Conservation (phyloP, 2,113 vertebrate genomes). For the Aleadryas rufinucha region DNA sequence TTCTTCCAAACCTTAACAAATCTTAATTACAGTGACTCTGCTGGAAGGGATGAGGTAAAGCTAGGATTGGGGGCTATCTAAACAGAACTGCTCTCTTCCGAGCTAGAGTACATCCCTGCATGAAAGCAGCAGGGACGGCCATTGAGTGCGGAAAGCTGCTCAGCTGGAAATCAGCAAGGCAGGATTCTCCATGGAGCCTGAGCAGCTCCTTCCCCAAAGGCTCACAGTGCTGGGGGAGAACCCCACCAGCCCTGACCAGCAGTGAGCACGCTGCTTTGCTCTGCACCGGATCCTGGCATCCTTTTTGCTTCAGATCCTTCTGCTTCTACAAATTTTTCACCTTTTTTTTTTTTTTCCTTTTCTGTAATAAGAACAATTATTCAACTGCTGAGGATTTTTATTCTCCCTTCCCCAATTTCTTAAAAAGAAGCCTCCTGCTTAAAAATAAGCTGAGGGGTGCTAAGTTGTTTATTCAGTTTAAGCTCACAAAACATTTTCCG, state of each 20-base stretch:
- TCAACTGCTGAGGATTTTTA: neutral
- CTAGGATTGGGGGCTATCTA: constrained; percentile 62
- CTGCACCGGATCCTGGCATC: rapidly evolving
- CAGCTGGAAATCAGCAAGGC: constrained; percentile 58
- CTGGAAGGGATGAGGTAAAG: constrained; percentile 62
- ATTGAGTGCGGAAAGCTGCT: constrained; percentile 57
- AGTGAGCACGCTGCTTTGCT: neutral
- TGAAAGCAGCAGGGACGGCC: constrained; percentile 57
- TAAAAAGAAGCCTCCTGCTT: neutral
- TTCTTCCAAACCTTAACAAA: constrained; percentile 65
- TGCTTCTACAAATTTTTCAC: neutral
- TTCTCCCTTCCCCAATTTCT: neutral
- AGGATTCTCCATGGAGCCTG: constrained; percentile 63
- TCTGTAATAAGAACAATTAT: neutral
- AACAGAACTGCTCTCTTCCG: constrained; percentile 41
- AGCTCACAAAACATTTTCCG: neutral
- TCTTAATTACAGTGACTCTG: constrained; percentile 62
- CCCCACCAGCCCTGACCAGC: rapidly evolving
- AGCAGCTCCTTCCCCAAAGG: constrained; percentile 47
- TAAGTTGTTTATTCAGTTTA: neutral
- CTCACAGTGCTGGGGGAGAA: rapidly evolving
- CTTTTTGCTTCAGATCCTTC: neutral
- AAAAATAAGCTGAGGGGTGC: neutral
- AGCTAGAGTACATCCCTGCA: constrained; percentile 53
- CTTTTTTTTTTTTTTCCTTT: neutral